Percentiles rank a stretch among this genome's conserved stretches.
phyloP scores from a whole-genome alignment of 2,888 invertebrate species.

The Agapostemon virescens region DNA sequence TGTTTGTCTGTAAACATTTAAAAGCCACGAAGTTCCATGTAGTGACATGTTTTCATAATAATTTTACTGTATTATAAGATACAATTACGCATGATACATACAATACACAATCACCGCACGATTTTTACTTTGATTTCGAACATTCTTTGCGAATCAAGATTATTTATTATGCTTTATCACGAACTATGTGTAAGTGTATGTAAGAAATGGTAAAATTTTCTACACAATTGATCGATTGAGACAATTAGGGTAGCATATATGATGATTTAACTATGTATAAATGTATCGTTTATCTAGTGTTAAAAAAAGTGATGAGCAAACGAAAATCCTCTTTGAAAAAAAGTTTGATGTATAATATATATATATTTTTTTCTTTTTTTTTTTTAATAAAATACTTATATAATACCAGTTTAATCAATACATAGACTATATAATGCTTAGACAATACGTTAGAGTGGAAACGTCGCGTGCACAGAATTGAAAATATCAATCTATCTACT shows the following conservation, averaged over 20 bases:
- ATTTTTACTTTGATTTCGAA: not conserved
- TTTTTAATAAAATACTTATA: not conserved
- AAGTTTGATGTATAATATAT: too few relatives aligned
- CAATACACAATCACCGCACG: not conserved
- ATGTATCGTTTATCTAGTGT: not conserved
- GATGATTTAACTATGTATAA: not conserved
- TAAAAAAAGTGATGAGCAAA: slow-evolving; percentile 6
- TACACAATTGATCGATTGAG: not conserved
- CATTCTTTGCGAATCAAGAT: slow-evolving; percentile 5
- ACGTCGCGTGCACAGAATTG: not conserved
- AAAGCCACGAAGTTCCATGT: not conserved
- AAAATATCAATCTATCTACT: not conserved
- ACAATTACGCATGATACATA: too few relatives aligned
- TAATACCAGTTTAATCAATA: not conserved
- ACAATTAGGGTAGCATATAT: not conserved
- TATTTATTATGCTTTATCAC: not conserved
- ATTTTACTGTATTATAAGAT: not conserved
- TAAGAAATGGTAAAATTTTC: not conserved
- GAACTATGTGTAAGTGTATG: not conserved
- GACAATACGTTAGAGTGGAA: not conserved
- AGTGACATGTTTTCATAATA: not conserved
- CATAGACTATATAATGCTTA: not conserved
- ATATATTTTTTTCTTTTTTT: too few relatives aligned
- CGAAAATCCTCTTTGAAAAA: too few relatives aligned
- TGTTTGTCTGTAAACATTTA: slow-evolving; percentile 11